These are phyloP conservation scores for Holocentrus rufus DNA, from an alignment of 2,797 vertebrate species.

Conservation along the genomic window DNA sequence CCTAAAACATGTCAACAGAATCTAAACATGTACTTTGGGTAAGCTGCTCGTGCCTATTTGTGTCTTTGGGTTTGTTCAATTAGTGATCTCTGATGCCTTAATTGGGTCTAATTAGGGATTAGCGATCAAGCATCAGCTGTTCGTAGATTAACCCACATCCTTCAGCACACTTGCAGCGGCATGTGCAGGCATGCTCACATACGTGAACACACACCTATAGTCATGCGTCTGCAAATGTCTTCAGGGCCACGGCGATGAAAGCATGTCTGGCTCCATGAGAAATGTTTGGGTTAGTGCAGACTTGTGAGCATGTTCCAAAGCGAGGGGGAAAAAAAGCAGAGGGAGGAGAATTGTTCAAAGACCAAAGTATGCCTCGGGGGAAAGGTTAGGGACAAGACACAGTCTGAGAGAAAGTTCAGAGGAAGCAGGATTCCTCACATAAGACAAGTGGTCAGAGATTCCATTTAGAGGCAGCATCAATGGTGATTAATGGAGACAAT, in stretches of 20 bases:
- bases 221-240: slow-evolving; percentile 27
- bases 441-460: background rate
- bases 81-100: slow-evolving; percentile 53
- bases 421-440: background rate
- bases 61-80: slow-evolving; percentile 64
- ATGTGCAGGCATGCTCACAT: slow-evolving; percentile 24
- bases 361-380: slow-evolving; percentile 17
- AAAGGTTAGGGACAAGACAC: slow-evolving; percentile 1
- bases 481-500: background rate
- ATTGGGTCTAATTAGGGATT: slow-evolving; percentile 73
- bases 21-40: slow-evolving; percentile 21
- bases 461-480: background rate
- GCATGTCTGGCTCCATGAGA: slow-evolving; percentile 40
- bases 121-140: slow-evolving; percentile 70
- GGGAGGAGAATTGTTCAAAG: slow-evolving; percentile 2
- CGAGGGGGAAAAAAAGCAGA: slow-evolving; percentile 4
- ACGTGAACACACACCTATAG: slow-evolving; percentile 7
- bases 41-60: slow-evolving; percentile 24
- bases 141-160: slow-evolving; percentile 74
- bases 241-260: slow-evolving; percentile 47
- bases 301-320: slow-evolving; percentile 36
- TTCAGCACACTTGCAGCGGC: slow-evolving; percentile 55
- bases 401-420: background rate
- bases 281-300: slow-evolving; percentile 50
- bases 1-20: background rate